Conservation (phyloP, 2,888 invertebrate genomes). For the Uloborus plumipes region DNA sequence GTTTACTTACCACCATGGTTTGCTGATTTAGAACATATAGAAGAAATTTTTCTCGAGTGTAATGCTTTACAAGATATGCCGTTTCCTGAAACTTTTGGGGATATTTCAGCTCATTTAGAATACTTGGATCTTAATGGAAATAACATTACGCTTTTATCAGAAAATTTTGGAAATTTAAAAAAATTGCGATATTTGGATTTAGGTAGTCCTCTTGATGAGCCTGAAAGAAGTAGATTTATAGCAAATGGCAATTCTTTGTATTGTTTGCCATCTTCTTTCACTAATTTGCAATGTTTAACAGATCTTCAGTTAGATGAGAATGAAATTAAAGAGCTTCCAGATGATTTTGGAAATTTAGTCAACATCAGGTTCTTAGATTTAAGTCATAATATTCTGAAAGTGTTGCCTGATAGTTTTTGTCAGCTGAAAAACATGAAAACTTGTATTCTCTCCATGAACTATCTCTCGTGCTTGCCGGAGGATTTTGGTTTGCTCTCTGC, state of each 20-base stretch:
- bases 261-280: slow-evolving; percentile 34
- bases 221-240: slow-evolving; percentile 22
- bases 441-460: slow-evolving; percentile 50
- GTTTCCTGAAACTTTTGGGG: slow-evolving; percentile 36
- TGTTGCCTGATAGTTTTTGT: slow-evolving; percentile 52
- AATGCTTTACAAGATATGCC: slow-evolving; percentile 33
- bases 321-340: slow-evolving; percentile 32
- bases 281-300: slow-evolving; percentile 26
- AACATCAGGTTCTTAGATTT: slow-evolving; percentile 41
- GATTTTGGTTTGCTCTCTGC: slow-evolving; percentile 37
- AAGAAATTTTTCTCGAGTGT: slow-evolving; percentile 28
- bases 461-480: slow-evolving; percentile 32
- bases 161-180: slow-evolving; percentile 42
- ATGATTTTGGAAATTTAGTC: slow-evolving; percentile 42
- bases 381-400: slow-evolving; percentile 38
- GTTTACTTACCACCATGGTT: slow-evolving; percentile 44
- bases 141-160: slow-evolving; percentile 29
- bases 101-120: slow-evolving; percentile 19
- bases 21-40: slow-evolving; percentile 22
- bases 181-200: slow-evolving; percentile 29
- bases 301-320: slow-evolving; percentile 61
- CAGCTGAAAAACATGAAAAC: slow-evolving; percentile 22
- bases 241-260: slow-evolving; percentile 39
- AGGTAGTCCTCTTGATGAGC: slow-evolving; percentile 40
- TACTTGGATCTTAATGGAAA: slow-evolving; percentile 52